phyloP scores from a whole-genome alignment of 1,140 invertebrate species.

The Atopsyche davidsoni region DNA sequence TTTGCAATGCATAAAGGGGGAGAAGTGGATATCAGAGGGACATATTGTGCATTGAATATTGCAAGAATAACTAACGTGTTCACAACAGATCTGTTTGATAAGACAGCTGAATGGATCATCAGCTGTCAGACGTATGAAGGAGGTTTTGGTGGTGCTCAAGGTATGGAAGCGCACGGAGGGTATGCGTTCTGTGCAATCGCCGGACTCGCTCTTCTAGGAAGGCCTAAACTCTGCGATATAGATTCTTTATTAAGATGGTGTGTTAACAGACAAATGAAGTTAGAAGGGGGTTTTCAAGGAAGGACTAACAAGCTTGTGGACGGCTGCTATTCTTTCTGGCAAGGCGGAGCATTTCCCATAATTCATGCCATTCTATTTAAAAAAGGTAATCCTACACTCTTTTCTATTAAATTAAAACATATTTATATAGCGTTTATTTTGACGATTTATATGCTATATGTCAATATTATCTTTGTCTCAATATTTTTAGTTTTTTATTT shows the following conservation, averaged over 20 bases:
- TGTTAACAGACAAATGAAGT: constrained; percentile 81
- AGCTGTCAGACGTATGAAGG: constrained; percentile 98
- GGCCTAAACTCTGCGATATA: constrained; percentile 73
- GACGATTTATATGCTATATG: neutral
- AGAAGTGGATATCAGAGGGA: constrained; percentile 92
- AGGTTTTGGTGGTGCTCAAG: constrained; percentile 90
- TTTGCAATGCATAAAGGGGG: constrained; percentile 89
- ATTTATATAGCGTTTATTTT: neutral
- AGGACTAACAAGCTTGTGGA: constrained; percentile 98
- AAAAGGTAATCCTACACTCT: constrained; percentile 37
- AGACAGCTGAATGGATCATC: constrained; percentile 85
- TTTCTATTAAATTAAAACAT: constrained; percentile 2
- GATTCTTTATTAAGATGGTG: constrained; percentile 78
- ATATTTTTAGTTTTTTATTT: constrained; percentile 14
- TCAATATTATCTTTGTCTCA: neutral
- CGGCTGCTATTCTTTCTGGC: constrained; percentile 99
- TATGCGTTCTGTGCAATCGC: constrained; percentile 97
- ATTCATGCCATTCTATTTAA: constrained; percentile 55
- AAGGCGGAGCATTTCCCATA: constrained; percentile 83
- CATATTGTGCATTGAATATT: constrained; percentile 90
- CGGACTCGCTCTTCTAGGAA: constrained; percentile 74
- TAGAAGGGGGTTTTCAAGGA: constrained; percentile 91
- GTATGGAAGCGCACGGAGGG: constrained; percentile 96
- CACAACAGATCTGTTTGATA: constrained; percentile 71
- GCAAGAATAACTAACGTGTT: constrained; percentile 79